Evolutionary conservation across 1,140 invertebrate genomes (phyloP), one percentile per base, ranked within the genome.

Genomic region (Diachasmimorpha longicaudata): DNA sequence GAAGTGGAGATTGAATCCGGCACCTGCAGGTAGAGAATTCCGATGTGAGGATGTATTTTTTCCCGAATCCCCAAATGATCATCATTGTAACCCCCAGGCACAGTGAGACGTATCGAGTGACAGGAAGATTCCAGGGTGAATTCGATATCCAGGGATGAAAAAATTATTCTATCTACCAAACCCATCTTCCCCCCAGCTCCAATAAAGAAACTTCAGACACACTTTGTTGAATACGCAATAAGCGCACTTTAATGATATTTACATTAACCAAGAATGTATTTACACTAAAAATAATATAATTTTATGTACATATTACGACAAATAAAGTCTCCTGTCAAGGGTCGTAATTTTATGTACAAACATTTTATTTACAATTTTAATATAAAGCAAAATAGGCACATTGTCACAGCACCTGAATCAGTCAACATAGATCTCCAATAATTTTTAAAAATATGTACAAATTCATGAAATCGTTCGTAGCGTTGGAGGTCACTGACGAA

Each of bases 41-140:
- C 19, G 4, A 37, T 36, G 9, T 31, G 23, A 70, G 23, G 19
- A 71, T 66, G 14, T 72, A 63, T 44, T 72, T 72, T 44, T 72
- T 72, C 42, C 25, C 37, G 21, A 13, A 31, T 19, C 16, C 39
- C 39, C 36, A 14, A 23, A 8, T 72, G 19, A 72, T 36, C 55
- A 16, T 72, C 52, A 73, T 73, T 73, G 72, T 73, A 66, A 73
- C 55, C 37, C 72, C 48, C 55, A 25, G 70, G 55, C 19, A 42
- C 75, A 77, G 78, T 52, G 79, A 74, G 76, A 79, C 52, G 80
- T 84, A 83, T 85, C 82, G 78, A 79, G 74, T 85, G 82, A 83
- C 81, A 85, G 81, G 81, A 84, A 82, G 79, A 83, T 81, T 78
- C 79, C 79, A 48, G 36, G 66, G 69, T 76, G 77, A 82, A 81